Conservation (phyloP, 2,113 vertebrate species). For the Lutjanus erythropterus region DNA sequence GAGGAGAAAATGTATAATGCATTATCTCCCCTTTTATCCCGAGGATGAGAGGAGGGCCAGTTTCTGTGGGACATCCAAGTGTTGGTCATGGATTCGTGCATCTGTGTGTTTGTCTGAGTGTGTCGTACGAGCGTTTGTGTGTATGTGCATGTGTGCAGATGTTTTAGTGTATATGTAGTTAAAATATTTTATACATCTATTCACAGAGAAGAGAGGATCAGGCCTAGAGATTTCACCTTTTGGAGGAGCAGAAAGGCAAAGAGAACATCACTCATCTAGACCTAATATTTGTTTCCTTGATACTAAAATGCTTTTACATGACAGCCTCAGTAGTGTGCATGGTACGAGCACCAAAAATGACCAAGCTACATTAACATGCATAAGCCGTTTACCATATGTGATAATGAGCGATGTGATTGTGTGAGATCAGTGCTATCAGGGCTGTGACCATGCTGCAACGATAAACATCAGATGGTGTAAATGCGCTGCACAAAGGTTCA, state of each 20-base stretch:
- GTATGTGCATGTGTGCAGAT: background rate
- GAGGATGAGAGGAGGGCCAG: conserved; percentile 66
- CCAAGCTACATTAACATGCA: conserved; percentile 31
- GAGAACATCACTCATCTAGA: background rate
- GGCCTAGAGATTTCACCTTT: conserved; percentile 6
- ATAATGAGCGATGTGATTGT: conserved; percentile 57
- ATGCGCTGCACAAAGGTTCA: conserved; percentile 65
- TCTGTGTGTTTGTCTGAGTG: conserved; percentile 50
- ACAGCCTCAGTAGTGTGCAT: too few relatives aligned
- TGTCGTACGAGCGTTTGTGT: background rate
- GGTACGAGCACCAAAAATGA: background rate
- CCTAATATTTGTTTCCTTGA: background rate
- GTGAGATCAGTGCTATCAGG: conserved; percentile 58
- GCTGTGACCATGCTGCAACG: conserved; percentile 35
- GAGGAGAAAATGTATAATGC: conserved; percentile 72
- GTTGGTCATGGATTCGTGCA: conserved; percentile 65
- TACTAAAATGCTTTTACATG: background rate
- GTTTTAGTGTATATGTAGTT: conserved; percentile 10
- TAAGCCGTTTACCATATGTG: conserved; percentile 40
- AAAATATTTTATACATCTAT: conserved; percentile 19
- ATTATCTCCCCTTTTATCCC: conserved; percentile 71
- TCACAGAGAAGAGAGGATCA: background rate
- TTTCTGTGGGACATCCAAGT: conserved; percentile 76
- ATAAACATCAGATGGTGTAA: conserved; percentile 78
- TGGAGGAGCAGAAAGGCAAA: conserved; percentile 18